These are phyloP conservation scores for Meteorus cinctellus DNA, from an alignment of 2,888 invertebrate species.

Conservation along the genomic window DNA sequence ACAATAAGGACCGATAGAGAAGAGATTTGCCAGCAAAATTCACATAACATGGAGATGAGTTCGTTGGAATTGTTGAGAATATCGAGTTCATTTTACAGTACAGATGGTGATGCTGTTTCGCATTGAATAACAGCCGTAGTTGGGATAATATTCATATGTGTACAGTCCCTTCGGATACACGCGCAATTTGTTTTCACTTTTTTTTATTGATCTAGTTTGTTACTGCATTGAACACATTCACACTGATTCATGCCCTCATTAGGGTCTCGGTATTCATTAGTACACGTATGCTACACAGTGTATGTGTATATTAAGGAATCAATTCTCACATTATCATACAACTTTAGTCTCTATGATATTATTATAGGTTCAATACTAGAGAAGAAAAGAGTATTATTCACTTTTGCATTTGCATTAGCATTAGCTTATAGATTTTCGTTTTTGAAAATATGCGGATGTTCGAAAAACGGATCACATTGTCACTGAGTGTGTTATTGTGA, in stretches of 20 bases:
- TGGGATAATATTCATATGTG: background rate
- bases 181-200: conserved; percentile 54
- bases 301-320: background rate
- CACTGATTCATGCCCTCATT: conserved; percentile 51
- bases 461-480: no score
- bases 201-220: conserved; percentile 62
- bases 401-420: background rate
- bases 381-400: background rate
- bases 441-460: no score
- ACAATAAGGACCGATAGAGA: background rate
- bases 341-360: background rate
- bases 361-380: background rate
- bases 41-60: background rate
- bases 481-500: no score
- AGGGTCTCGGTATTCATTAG: conserved; percentile 40
- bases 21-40: background rate
- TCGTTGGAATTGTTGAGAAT: background rate
- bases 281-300: background rate
- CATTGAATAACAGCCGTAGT: background rate
- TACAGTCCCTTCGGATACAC: background rate
- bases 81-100: background rate
- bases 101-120: background rate
- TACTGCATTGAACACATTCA: conserved; percentile 67
- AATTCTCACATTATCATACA: background rate
- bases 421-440: no score